These are phyloP conservation scores for Remorina albescens DNA, from an alignment of 2,797 vertebrate genomes.

Conservation along the genomic window DNA sequence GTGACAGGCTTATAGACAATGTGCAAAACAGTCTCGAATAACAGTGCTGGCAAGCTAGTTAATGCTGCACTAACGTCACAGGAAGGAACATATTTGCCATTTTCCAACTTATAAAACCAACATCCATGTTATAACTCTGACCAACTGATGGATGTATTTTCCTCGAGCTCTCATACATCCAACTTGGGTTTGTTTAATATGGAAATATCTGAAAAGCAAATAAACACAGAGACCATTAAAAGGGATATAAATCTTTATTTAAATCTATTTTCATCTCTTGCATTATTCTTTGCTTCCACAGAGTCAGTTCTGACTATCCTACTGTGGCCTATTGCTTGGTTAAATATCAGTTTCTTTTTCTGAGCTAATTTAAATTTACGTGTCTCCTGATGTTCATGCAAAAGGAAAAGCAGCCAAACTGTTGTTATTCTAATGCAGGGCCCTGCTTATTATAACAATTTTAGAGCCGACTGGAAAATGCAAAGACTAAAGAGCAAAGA, in stretches of 20 bases:
- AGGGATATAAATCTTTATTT: background rate
- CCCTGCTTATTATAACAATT: background rate
- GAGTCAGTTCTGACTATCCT: background rate
- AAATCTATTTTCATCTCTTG: background rate
- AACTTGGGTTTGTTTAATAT: conserved; percentile 1
- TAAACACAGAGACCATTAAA: conserved; percentile 2
- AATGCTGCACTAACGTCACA: conserved; percentile 36
- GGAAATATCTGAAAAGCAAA: conserved; percentile 32
- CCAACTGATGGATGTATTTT: conserved; percentile 17
- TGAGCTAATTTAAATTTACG: background rate
- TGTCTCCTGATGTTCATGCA: background rate
- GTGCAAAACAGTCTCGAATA: conserved; percentile 14
- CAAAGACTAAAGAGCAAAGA: background rate
- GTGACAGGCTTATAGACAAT: conserved; percentile 3
- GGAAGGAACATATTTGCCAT: conserved; percentile 30
- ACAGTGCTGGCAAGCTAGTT: conserved; percentile 12
- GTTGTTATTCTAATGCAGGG: conserved; percentile 8
- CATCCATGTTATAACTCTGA: conserved; percentile 36
- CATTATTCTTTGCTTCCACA: background rate
- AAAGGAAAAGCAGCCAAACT: conserved; percentile 2
- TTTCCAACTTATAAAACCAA: conserved; percentile 59
- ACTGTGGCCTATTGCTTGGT: background rate
- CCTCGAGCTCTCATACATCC: conserved; percentile 15
- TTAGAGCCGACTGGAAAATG: background rate
- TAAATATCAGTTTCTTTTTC: background rate